A percentile compares a stretch with the other conserved stretches of the same genome.
Evolutionary conservation across 2,113 vertebrate species (phyloP).

Genomic region (Pluvianellus socialis): DNA sequence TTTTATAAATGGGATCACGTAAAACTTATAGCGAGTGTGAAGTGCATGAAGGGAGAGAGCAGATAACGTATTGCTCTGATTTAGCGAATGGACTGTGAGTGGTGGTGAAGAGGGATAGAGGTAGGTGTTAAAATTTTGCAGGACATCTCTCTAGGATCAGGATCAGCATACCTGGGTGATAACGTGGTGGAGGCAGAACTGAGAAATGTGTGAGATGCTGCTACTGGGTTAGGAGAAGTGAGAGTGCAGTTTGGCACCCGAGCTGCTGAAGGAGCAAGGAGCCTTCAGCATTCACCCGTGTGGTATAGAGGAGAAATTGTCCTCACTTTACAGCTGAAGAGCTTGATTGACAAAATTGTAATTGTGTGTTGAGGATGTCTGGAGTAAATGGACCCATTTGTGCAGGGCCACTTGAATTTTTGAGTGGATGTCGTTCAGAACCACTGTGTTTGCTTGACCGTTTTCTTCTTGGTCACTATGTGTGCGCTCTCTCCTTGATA

Average conservation of each 20-base stretch:
- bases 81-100: background rate
- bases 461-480: background rate
- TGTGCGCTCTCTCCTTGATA: no score
- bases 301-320: rapidly evolving
- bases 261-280: background rate
- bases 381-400: background rate
- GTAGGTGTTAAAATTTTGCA: background rate
- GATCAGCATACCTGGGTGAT: background rate
- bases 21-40: background rate
- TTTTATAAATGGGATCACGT: background rate
- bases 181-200: no score
- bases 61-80: background rate
- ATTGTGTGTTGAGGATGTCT: background rate
- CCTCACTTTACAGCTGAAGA: background rate
- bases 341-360: background rate
- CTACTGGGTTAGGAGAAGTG: rapidly evolving
- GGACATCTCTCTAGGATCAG: background rate
- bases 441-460: background rate
- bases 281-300: background rate
- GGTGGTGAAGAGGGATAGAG: background rate
- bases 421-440: background rate
- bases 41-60: background rate
- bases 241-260: background rate
- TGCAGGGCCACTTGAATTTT: background rate
- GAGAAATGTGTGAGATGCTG: background rate